Evolutionary conservation across 1,140 invertebrate genomes (phyloP), one percentile per base, ranked within the genome.

Genomic region (Coptotermes formosanus): DNA sequence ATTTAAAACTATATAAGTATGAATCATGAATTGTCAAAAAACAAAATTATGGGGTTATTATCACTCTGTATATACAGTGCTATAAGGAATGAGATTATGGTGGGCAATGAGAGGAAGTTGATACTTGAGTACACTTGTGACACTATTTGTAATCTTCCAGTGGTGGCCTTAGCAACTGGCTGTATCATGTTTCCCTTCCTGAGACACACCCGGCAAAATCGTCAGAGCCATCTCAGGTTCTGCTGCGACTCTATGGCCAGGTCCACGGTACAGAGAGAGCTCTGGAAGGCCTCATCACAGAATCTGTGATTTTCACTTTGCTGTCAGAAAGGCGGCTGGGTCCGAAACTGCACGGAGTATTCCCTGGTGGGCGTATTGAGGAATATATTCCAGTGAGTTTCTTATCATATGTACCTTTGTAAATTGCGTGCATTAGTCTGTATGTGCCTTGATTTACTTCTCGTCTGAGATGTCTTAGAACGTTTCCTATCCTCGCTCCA

Each of bases 251-350:
- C 83, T 99, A 99, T 91, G 98, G 98, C 0, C 96, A 98, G 90
- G 95, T 96, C 23, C 96, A 97, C 88, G 96, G 96, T 16, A 16
- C 64, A 75, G 96, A 97, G 90, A 92, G 95, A 85, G 96, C 95
- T 4, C 92, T 97, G 85, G 96, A 97, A 89, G 94, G 94, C 38
- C 94, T 98, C 82, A 96, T 98, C 82, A 98, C 97, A 9, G 97
- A 99, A 89, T 97, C 96, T n/a, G 97, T 99, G 1, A 97, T 99
- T 82, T 99, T 99, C 90, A 97, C 98, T 0, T 91, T 99, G 38
- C 92, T 99, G 3, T 97, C 98, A 0, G 98, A 99, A 91, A 94
- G 98, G 85, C 94, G 95, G 83, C 93, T 99, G 7, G 99, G 98
- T 0, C 99, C 98, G 0, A 98, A 97, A 89, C 92, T 99, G 2